Percentiles rank a stretch among this genome's conserved stretches.
These are phyloP conservation scores for Gymnothorax javanicus DNA, from an alignment of 2,797 vertebrate species.

Conservation along the genomic window DNA sequence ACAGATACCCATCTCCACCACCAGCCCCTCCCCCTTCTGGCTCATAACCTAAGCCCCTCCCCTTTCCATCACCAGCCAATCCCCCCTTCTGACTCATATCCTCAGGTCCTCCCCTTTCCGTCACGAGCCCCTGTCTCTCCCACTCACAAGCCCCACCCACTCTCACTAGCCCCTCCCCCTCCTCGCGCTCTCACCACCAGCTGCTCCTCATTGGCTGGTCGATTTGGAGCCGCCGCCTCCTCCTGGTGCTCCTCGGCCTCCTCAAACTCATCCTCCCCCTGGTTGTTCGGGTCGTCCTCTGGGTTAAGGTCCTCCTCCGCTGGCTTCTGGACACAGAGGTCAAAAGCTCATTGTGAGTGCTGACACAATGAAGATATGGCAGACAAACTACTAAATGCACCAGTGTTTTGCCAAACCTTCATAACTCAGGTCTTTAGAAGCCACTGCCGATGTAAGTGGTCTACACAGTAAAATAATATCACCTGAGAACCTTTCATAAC, in stretches of 20 bases:
- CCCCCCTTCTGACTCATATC: no score
- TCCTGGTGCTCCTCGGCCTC: constrained; percentile 87
- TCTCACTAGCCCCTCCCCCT: background rate
- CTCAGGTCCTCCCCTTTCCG: no score
- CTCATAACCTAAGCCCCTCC: no score
- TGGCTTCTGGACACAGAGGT: constrained; percentile 63
- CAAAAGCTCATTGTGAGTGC: background rate
- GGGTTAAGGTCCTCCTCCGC: constrained; percentile 84
- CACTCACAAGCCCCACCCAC: background rate
- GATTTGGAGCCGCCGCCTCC: constrained; percentile 61
- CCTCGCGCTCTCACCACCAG: constrained; percentile 31
- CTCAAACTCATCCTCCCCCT: constrained; percentile 97
- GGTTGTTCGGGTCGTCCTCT: constrained; percentile 96
- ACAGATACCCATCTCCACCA: no score
- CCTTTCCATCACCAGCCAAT: no score
- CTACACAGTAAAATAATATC: no score
- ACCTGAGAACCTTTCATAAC: no score
- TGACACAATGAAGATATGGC: background rate
- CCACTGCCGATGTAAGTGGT: no score
- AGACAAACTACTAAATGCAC: no score
- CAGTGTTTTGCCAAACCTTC: no score
- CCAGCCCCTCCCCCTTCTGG: background rate
- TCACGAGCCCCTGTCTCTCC: no score
- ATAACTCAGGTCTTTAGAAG: no score
- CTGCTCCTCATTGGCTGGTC: constrained; percentile 77